Conservation (phyloP, 2,797 vertebrate species). For the Tragelaphus eurycerus region DNA sequence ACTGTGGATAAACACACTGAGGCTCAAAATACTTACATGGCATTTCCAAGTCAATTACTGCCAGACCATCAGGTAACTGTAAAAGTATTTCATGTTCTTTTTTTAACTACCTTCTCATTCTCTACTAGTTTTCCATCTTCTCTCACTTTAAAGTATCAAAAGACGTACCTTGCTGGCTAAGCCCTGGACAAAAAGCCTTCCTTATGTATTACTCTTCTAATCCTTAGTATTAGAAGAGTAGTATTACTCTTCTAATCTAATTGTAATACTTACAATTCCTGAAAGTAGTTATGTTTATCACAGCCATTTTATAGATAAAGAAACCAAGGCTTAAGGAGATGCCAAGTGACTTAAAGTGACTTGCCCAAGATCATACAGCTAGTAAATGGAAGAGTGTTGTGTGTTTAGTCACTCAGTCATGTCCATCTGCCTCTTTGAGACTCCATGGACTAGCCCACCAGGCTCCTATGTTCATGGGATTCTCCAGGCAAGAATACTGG, state of each 20-base stretch:
- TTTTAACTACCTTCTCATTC: background rate
- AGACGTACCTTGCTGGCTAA: background rate
- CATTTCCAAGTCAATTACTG: background rate
- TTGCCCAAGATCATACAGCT: background rate
- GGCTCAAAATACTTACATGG: background rate
- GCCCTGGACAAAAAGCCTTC: background rate
- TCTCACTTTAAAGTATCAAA: background rate
- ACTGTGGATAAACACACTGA: background rate
- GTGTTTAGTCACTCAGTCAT: background rate
- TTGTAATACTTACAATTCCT: background rate
- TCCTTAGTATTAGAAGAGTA: background rate
- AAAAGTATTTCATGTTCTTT: background rate
- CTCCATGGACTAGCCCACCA: background rate
- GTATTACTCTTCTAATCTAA: background rate
- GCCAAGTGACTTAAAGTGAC: background rate
- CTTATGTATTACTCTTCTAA: background rate
- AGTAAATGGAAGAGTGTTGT: background rate
- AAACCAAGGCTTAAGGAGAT: background rate
- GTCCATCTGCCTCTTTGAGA: background rate
- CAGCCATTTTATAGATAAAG: conserved; percentile 14
- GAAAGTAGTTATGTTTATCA: background rate
- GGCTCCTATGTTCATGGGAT: background rate
- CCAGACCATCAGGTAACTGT: background rate
- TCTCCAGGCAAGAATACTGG: background rate
- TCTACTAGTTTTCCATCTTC: background rate